These are phyloP conservation scores for Drosophila prosaltans DNA, from an alignment of 1,140 invertebrate genomes.

Conservation along the genomic window DNA sequence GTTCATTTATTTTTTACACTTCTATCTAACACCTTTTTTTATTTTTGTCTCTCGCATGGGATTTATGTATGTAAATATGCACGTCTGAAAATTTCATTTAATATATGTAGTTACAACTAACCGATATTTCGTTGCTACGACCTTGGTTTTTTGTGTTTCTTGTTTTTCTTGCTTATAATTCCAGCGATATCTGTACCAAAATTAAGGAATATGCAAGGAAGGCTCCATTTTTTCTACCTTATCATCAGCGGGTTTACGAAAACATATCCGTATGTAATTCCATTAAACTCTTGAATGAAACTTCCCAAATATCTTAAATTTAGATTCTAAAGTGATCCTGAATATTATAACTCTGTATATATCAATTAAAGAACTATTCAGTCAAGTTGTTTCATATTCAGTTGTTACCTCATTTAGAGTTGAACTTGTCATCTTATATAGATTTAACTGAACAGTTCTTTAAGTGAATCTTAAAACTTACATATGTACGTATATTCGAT, in stretches of 20 bases:
- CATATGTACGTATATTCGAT: no score
- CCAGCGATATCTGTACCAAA: slow-evolving; percentile 86
- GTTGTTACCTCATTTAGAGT: not conserved
- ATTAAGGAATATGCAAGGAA: slow-evolving; percentile 87
- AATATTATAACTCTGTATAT: no score
- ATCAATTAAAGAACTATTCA: not conserved
- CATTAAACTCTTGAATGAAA: no score
- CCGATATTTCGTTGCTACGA: not conserved
- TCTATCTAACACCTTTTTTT: not conserved
- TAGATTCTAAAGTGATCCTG: no score
- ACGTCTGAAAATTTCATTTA: not conserved
- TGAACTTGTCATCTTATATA: no score
- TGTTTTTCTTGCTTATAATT: slow-evolving; percentile 12
- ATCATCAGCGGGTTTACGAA: slow-evolving; percentile 88
- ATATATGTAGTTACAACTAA: not conserved
- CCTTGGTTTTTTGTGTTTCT: not conserved
- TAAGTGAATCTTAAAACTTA: no score
- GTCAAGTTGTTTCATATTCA: not conserved
- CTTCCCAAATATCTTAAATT: no score
- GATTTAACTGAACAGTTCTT: no score
- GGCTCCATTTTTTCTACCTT: slow-evolving; percentile 89
- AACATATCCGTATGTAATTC: slow-evolving; percentile 85
- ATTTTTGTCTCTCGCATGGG: not conserved
- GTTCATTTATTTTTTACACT: not conserved
- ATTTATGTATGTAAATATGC: not conserved